Evolutionary conservation across 2,888 invertebrate genomes (phyloP), one percentile per base, ranked within the genome.

Genomic region (Drosophila paranaensis): DNA sequence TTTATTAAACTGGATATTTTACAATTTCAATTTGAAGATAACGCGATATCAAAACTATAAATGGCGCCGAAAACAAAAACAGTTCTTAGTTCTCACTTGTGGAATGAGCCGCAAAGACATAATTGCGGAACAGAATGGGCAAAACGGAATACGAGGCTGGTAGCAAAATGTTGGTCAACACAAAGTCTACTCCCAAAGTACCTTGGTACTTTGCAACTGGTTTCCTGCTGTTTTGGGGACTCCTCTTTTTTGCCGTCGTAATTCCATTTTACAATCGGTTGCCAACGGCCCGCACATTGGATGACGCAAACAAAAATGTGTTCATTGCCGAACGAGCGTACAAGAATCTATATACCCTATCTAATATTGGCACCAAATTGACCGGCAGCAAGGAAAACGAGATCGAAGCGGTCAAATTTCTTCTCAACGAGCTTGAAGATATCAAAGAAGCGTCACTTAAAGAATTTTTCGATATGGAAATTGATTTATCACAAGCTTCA

Each of bases 371-470:
- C 1, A 45, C 13, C 35, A 74, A 69, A 42, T n/a, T 74, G 53
- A 94, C 94, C 13, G 96, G 96, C 6, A 96, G 96, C 87, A 92
- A 94, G 64, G 95, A 94, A 79, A 96, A 96, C 92, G 96, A 96
- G 93, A 93, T 94, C 6, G 79, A 93, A 1, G 94, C 95, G 5
- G 93, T 95, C 0, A 92, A 94, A 74, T 94, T 94, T 93, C 75
- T 85, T 48, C 61, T 91, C 1, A 79, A 85, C 13, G 80, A 91
- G 50, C 58, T 92, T 0, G 82, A 9, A 67, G 78, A 82, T 33
- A 83, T 92, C 0, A 71, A 83, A 4, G 53, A 46, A 2, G 55
- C 62, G 11, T 82, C 90, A 79, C 86, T 81, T 10, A 63, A 71
- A 1, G 90, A 91, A 51, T 66, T 88, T 4, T 91, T 85, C 27